Conservation (phyloP, 2,797 vertebrate species). For the Sebastes aleutianus region DNA sequence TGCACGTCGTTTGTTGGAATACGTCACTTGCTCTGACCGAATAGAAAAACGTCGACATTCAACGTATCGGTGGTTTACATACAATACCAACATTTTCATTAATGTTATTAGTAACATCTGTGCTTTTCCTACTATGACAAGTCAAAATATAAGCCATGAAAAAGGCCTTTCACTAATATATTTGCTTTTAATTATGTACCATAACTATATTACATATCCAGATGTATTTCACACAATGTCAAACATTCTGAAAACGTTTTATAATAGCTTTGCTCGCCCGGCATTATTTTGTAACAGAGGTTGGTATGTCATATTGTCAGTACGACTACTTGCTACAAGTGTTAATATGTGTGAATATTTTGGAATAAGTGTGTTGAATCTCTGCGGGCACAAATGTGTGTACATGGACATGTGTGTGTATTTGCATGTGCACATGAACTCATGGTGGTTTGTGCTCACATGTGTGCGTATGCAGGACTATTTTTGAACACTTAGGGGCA, state of each 20-base stretch:
- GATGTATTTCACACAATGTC: background rate
- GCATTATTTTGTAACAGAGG: background rate
- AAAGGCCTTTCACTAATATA: background rate
- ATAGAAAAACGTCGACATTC: too few species aligned
- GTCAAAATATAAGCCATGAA: background rate
- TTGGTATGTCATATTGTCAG: background rate
- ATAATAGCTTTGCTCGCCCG: background rate
- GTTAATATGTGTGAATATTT: background rate
- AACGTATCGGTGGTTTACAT: too few species aligned
- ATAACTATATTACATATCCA: background rate
- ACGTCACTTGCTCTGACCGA: too few species aligned
- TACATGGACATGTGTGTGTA: background rate
- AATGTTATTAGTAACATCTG: too few species aligned
- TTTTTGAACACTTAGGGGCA: constrained; percentile 60
- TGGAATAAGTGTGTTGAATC: background rate
- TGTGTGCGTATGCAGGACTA: constrained; percentile 32
- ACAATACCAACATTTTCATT: too few species aligned
- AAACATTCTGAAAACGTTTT: background rate
- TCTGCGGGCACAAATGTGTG: background rate
- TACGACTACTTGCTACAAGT: background rate
- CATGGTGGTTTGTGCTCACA: background rate
- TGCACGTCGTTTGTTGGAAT: too few species aligned
- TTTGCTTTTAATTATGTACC: background rate
- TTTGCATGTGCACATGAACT: background rate
- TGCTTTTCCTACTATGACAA: background rate